Conservation (phyloP, 2,113 vertebrate genomes). For the Chaetorhynchus papuensis region DNA sequence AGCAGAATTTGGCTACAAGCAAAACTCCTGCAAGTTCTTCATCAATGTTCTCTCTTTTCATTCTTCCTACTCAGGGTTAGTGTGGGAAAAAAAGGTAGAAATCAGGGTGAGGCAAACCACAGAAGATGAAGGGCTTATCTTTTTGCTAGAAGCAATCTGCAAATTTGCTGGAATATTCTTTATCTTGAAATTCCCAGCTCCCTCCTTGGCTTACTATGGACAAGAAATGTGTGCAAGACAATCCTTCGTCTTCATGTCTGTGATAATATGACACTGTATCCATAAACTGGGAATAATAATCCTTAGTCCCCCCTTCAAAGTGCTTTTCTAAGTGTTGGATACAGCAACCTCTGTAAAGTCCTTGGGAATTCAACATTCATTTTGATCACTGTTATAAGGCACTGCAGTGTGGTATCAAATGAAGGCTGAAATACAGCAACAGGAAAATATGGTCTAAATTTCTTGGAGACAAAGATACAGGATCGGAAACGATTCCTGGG, state of each 20-base stretch:
- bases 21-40: conserved; percentile 5
- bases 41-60: neutral
- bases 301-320: neutral
- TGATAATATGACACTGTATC: neutral
- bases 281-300: conserved; percentile 33
- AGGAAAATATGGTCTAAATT: conserved; percentile 24
- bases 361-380: conserved; percentile 28
- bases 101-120: neutral
- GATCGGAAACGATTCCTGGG: conserved; percentile 26
- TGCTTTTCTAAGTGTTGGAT: neutral
- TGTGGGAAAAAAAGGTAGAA: neutral
- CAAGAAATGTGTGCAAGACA: neutral
- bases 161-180: conserved; percentile 6
- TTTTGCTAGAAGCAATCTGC: neutral
- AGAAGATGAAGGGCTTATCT: conserved; percentile 14
- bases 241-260: neutral
- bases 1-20: neutral
- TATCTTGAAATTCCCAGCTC: neutral
- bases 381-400: conserved; percentile 16
- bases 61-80: neutral
- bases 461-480: neutral
- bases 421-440: conserved; percentile 2
- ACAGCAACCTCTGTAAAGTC: neutral
- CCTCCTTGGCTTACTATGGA: neutral
- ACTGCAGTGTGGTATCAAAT: neutral